Evolutionary conservation across 2,113 vertebrate species (phyloP).

Genomic region (Caloenas nicobarica): DNA sequence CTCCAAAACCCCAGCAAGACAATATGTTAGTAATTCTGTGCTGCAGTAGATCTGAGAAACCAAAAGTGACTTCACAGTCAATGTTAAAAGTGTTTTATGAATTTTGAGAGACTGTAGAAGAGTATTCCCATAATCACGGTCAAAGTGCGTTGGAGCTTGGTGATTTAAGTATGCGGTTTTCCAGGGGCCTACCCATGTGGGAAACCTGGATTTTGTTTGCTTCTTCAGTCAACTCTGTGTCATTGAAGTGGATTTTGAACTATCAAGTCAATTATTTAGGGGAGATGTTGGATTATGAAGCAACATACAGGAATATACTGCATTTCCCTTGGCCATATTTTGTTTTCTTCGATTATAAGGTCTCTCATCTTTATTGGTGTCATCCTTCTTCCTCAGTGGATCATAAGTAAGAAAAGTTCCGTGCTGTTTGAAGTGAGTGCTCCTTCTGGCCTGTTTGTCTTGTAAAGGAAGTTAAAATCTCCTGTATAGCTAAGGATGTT

Average conservation of each 20-base stretch:
- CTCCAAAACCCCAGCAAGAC: neutral
- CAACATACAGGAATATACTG: neutral
- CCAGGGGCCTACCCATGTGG: neutral
- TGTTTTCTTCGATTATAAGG: neutral
- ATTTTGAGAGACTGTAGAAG: neutral
- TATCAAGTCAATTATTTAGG: neutral
- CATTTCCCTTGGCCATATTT: neutral
- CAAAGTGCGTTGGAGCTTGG: neutral
- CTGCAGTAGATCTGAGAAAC: neutral
- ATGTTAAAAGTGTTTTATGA: neutral
- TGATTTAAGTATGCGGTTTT: neutral
- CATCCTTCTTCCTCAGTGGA: neutral
- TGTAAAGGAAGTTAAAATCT: neutral
- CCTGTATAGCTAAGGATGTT: neutral
- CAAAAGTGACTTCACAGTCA: neutral
- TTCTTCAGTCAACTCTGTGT: neutral
- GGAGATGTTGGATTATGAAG: neutral
- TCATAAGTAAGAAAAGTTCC: neutral
- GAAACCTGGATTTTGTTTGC: neutral
- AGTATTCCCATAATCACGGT: neutral
- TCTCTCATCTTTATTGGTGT: neutral
- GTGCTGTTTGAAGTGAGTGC: neutral
- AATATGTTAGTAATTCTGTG: neutral
- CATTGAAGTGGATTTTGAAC: neutral
- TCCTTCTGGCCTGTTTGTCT: neutral